phyloP scores from a whole-genome alignment of 1,140 invertebrate genomes.

The Aphaenogaster ashmeadi region DNA sequence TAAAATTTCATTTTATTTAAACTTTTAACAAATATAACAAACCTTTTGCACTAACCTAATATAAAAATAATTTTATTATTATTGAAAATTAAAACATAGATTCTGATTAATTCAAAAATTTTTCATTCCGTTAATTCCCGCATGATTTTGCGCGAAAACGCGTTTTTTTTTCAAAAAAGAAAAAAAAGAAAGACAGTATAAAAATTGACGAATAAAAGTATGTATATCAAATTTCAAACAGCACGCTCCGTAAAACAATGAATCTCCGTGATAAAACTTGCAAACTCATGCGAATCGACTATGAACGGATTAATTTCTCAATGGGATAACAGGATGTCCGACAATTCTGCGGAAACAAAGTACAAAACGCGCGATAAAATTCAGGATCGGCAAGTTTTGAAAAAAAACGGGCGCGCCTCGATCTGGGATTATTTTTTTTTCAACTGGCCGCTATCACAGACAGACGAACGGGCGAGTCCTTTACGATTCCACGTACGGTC shows the following conservation, averaged over 20 bases:
- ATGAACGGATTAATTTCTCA: conserved; percentile 41
- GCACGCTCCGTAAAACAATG: neutral
- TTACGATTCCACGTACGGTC: conserved; percentile 4
- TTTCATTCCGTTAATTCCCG: neutral
- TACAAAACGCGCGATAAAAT: conserved; percentile 20
- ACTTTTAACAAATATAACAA: neutral
- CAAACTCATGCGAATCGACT: neutral
- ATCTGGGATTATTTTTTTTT: conserved; percentile 18
- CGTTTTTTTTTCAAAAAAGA: neutral
- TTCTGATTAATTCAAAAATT: neutral
- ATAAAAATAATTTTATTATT: neutral
- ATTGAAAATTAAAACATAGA: neutral
- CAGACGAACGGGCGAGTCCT: neutral
- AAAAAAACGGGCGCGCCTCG: conserved; percentile 18
- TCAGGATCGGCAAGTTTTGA: neutral
- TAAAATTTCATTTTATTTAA: conserved; percentile 13
- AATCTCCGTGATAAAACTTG: neutral
- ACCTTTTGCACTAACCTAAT: neutral
- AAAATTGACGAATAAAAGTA: conserved; percentile 12
- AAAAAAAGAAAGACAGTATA: neutral
- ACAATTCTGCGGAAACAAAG: conserved; percentile 8
- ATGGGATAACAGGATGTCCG: conserved; percentile 1
- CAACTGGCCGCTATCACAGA: neutral
- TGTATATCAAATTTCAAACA: conserved; percentile 24
- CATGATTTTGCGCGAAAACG: neutral